These are phyloP conservation scores for Druon quercuslanigerum DNA, from an alignment of 1,140 invertebrate genomes.

Conservation along the genomic window DNA sequence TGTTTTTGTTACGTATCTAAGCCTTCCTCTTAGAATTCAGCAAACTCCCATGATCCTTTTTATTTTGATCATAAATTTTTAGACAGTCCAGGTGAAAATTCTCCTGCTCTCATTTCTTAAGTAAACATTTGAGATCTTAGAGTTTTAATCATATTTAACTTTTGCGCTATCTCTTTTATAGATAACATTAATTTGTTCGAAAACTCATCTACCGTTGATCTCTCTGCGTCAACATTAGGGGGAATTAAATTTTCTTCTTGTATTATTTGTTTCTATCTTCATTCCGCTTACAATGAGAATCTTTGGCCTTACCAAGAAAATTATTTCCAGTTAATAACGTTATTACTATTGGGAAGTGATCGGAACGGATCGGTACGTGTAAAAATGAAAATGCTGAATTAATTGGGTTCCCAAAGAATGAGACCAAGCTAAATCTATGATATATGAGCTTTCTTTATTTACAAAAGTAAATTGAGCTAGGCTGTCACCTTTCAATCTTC, in stretches of 20 bases:
- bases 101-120: background rate
- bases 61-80: background rate
- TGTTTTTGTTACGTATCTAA: background rate
- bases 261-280: too few relatives aligned
- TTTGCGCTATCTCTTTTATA: too few relatives aligned
- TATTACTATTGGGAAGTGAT: too few relatives aligned
- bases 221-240: too few relatives aligned
- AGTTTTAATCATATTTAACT: background rate
- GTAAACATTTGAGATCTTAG: background rate
- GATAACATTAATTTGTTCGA: background rate
- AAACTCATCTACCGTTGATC: background rate
- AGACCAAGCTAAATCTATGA: background rate
- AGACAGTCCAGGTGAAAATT: background rate
- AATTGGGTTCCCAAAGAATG: background rate
- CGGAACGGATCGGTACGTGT: conserved; percentile 31
- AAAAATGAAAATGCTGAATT: too few relatives aligned
- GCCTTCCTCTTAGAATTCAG: background rate
- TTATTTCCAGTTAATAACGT: too few relatives aligned
- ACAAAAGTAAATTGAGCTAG: too few relatives aligned
- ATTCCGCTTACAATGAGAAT: too few relatives aligned
- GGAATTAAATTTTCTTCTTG: too few relatives aligned
- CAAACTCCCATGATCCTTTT: background rate
- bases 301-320: too few relatives aligned
- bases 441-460: too few relatives aligned
- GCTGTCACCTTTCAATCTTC: too few relatives aligned